Evolutionary conservation across 2,888 invertebrate genomes (phyloP).

Genomic region (Lithodes maja): DNA sequence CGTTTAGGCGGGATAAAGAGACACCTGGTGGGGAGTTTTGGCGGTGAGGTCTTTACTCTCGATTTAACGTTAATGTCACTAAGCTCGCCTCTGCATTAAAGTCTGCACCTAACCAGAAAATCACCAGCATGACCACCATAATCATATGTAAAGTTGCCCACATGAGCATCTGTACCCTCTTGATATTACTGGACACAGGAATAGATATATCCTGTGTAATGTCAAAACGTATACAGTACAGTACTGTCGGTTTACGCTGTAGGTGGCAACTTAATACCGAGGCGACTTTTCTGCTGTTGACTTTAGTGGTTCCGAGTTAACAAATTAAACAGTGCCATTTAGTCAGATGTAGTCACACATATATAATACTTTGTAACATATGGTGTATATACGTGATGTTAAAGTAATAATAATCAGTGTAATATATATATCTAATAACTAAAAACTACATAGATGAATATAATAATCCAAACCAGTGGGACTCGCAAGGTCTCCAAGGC

Average conservation of each 20-base stretch:
- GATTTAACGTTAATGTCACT: not conserved
- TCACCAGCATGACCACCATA: too few relatives aligned
- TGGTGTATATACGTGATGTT: slow-evolving; percentile 62
- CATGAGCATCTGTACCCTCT: too few relatives aligned
- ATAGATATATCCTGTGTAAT: too few relatives aligned
- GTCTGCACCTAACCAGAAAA: too few relatives aligned
- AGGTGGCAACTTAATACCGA: too few relatives aligned
- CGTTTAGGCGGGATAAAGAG: not conserved
- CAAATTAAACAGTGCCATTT: slow-evolving; percentile 65
- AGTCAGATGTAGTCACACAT: slow-evolving; percentile 66
- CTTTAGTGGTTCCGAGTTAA: slow-evolving; percentile 26
- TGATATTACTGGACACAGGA: too few relatives aligned
- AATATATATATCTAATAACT: slow-evolving; percentile 54
- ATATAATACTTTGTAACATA: slow-evolving; percentile 62
- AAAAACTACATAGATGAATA: slow-evolving; percentile 42
- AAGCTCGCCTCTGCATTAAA: too few relatives aligned
- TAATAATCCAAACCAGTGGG: slow-evolving; percentile 44
- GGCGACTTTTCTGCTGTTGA: not conserved
- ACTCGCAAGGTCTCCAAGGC: slow-evolving; percentile 45
- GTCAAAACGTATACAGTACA: too few relatives aligned
- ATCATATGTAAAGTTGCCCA: too few relatives aligned
- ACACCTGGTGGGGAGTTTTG: not conserved
- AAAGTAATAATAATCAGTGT: slow-evolving; percentile 58
- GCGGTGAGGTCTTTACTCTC: not conserved
- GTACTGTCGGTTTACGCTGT: too few relatives aligned